A percentile compares a stretch with the other conserved stretches of the same genome.
These are phyloP conservation scores for Drymodes brunneopygia DNA, from an alignment of 2,113 vertebrate genomes.

Conservation along the genomic window DNA sequence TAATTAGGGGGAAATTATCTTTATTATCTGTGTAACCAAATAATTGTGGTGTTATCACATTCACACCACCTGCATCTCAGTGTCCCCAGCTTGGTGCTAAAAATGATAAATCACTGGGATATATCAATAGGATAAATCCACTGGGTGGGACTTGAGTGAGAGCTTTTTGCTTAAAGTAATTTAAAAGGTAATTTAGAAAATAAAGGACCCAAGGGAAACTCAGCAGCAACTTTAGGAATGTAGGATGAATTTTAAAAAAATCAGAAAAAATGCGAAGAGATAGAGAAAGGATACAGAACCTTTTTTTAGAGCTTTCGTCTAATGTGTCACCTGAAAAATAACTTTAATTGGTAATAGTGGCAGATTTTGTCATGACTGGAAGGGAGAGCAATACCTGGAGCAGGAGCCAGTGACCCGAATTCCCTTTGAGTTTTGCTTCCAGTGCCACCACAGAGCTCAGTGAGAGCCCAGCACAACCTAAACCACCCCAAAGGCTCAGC, in stretches of 20 bases:
- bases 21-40: too few relatives aligned
- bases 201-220: background rate
- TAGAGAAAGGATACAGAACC: background rate
- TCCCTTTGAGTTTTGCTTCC: background rate
- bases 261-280: background rate
- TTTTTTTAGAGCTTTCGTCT: background rate
- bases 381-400: background rate
- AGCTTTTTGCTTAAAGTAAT: background rate
- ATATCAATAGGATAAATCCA: background rate
- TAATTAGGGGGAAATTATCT: background rate
- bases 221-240: background rate
- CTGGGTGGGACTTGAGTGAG: background rate
- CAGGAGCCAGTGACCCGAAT: background rate
- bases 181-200: background rate
- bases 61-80: background rate
- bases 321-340: background rate
- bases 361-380: background rate
- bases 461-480: accelerated
- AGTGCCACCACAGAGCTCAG: accelerated
- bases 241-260: background rate
- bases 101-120: background rate
- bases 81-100: background rate
- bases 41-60: background rate
- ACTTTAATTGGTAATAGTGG: background rate
- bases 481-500: background rate